These are phyloP conservation scores for Scaptodrosophila lebanonensis DNA, from an alignment of 1,140 invertebrate genomes.

Conservation along the genomic window DNA sequence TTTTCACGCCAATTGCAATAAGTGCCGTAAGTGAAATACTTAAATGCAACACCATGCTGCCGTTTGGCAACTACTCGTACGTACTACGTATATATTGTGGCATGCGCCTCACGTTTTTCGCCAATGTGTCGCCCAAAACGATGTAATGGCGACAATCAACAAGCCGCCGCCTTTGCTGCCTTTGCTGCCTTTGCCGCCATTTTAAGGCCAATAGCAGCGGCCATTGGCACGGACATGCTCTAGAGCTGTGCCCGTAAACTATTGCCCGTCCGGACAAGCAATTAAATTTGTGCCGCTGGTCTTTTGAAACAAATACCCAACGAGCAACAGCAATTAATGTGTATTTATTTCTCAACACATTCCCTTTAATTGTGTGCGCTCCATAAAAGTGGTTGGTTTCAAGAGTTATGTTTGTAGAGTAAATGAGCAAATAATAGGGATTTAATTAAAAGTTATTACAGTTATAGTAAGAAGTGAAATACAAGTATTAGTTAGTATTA, in stretches of 20 bases:
- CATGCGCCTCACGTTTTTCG: constrained; percentile 66
- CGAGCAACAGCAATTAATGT: constrained; percentile 66
- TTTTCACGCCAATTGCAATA: constrained; percentile 73
- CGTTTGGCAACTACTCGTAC: constrained; percentile 1
- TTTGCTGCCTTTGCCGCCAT: background rate
- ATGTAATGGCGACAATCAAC: constrained; percentile 54
- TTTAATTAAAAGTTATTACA: too few species aligned
- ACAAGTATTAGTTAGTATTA: too few species aligned
- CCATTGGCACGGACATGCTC: constrained; percentile 32
- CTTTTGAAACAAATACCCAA: constrained; percentile 48
- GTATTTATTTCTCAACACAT: constrained; percentile 72
- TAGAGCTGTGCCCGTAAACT: background rate
- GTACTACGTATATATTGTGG: constrained; percentile 14
- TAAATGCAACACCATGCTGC: constrained; percentile 43
- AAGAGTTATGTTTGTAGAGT: too few species aligned
- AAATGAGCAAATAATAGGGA: too few species aligned
- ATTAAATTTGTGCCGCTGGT: constrained; percentile 47
- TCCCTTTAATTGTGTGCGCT: constrained; percentile 61
- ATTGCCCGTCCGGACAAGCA: constrained; percentile 42
- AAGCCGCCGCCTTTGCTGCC: constrained; percentile 40
- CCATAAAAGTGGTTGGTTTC: too few species aligned
- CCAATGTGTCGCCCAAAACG: constrained; percentile 57
- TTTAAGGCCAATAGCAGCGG: constrained; percentile 3
- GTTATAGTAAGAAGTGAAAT: too few species aligned
- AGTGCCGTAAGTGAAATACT: constrained; percentile 73